Evolutionary conservation across 2,888 invertebrate species (phyloP).

Genomic region (Epicampocera succincta): DNA sequence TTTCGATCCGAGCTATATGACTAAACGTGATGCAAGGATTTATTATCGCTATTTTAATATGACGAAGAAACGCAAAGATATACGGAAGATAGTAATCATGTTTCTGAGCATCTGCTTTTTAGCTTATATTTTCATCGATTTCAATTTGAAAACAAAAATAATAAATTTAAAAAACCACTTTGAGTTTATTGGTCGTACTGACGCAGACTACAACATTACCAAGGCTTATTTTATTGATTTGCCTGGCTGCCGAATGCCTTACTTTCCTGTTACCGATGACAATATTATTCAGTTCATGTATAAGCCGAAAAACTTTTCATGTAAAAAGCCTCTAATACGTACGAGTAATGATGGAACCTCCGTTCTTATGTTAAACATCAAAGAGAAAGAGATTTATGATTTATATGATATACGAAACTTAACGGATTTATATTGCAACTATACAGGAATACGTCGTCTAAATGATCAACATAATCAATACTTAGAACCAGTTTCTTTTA

Average conservation of each 20-base stretch:
- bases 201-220: conserved; percentile 76
- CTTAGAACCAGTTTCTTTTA: conserved; percentile 69
- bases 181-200: conserved; percentile 78
- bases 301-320: conserved; percentile 74
- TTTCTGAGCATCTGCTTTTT: conserved; percentile 78
- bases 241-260: conserved; percentile 81
- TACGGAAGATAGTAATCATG: conserved; percentile 78
- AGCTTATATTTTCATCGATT: conserved; percentile 80
- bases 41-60: conserved; percentile 78
- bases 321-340: conserved; percentile 75
- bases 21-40: conserved; percentile 78
- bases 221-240: conserved; percentile 80
- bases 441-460: conserved; percentile 75
- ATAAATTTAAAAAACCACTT: conserved; percentile 77
- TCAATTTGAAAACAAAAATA: conserved; percentile 79
- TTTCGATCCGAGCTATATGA: conserved; percentile 80
- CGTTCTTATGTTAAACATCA: conserved; percentile 75
- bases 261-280: conserved; percentile 78
- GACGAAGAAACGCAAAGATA: conserved; percentile 76
- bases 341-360: conserved; percentile 72
- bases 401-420: conserved; percentile 76
- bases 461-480: conserved; percentile 75
- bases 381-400: conserved; percentile 73
- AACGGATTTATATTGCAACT: conserved; percentile 75
- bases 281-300: conserved; percentile 78